Conservation (phyloP, 2,888 invertebrate species). For the Andrena hattorfiana region DNA sequence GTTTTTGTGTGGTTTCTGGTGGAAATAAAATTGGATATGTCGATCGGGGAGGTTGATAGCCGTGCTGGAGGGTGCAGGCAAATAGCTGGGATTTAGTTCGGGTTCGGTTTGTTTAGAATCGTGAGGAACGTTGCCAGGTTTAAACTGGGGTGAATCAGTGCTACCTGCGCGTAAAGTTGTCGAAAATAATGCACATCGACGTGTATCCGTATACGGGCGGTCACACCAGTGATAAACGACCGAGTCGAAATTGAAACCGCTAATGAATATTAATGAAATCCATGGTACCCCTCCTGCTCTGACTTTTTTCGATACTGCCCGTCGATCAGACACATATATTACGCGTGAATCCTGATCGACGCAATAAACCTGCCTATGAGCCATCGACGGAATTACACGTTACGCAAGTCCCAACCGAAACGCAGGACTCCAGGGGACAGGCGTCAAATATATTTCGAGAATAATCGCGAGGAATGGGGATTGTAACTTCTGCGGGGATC, state of each 20-base stretch:
- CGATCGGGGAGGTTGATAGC: background rate
- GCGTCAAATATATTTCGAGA: constrained; percentile 8
- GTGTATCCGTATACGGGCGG: constrained; percentile 23
- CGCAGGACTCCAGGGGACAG: background rate
- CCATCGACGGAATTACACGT: constrained; percentile 19
- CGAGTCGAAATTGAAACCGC: constrained; percentile 66
- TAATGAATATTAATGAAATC: constrained; percentile 70
- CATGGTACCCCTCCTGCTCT: background rate
- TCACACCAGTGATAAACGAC: constrained; percentile 61
- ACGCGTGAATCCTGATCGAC: constrained; percentile 26
- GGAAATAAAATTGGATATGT: background rate
- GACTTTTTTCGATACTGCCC: constrained; percentile 20
- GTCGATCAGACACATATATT: constrained; percentile 29
- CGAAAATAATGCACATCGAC: constrained; percentile 18
- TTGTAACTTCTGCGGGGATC: too few species aligned
- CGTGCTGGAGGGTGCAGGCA: background rate
- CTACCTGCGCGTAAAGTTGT: background rate
- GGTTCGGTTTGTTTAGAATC: background rate
- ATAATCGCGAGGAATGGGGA: background rate
- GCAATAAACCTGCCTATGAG: constrained; percentile 22
- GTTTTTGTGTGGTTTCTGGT: background rate
- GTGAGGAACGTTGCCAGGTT: background rate
- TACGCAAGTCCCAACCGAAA: constrained; percentile 11
- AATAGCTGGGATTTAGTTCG: background rate
- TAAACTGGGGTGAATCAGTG: background rate